Base-by-base conservation (phyloP, 2,797 vertebrate species). In the Thaleichthys pacificus region DNA sequence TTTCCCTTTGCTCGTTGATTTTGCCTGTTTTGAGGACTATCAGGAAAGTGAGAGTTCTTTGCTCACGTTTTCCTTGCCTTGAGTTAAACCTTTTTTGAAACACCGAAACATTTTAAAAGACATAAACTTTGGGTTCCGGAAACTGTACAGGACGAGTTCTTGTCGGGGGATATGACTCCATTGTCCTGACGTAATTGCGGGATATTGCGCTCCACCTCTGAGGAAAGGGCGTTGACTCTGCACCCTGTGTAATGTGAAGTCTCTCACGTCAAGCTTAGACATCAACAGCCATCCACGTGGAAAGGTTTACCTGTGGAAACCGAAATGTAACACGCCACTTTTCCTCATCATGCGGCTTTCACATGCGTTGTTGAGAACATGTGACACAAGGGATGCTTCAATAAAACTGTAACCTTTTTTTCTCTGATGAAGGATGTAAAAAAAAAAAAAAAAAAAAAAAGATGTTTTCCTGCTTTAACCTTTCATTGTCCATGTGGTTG, bases 61-160 rank as follows among this genome's bases (percentile, higher is more conserved):
- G 71, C 72, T 83, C 62, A 72, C 4, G 26, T 57, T 35, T 86
- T 73, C 80, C 88, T 89, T 90, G 84, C 87, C 89, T 90, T 85
- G 84, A 87, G 63, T 70, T 76, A 86, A 78, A 85, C 76, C 14
- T 47, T 47, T 6, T 69, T 57, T 22, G 9, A 69, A 69, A 69
- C 22, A 22, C 54, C 1, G 12, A 66, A 22, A 49, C 9, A 65
- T 30, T 28, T 62, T 62, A 15, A 6, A 6, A 7, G 24, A 62
- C 24, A 32, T 5, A 62, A 64, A 49, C 38, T 22, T 49, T 66
- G 22, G 12, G 26, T 26, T 26, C 24, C 65, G 14, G 21, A 66
- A 38, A 32, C 62, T 38, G n/a, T 35, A 21, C 9, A 3, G 26
- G 9, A 21, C 6, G 30, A 56, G 32, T 30, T 63, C 30, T 74